Conservation (phyloP, 2,888 invertebrate species). For the Pedicia rivosa region DNA sequence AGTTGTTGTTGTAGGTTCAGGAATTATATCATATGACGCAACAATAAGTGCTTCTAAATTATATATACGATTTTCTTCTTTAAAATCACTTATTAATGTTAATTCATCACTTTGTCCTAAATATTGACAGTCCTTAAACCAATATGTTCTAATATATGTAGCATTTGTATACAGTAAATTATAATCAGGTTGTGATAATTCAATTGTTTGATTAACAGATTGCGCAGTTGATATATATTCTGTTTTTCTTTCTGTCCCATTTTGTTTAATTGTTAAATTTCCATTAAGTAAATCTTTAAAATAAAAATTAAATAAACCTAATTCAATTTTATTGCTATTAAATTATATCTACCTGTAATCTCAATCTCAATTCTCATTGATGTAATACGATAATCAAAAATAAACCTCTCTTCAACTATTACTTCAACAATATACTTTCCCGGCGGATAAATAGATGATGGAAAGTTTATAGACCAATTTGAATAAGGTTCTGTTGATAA, state of each 20-base stretch:
- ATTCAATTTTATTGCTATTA: no score
- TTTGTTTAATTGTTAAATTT: slow-evolving; percentile 44
- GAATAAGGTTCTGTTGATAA: slow-evolving; percentile 34
- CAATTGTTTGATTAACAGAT: slow-evolving; percentile 39
- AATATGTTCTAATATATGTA: slow-evolving; percentile 45
- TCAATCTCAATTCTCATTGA: slow-evolving; percentile 27
- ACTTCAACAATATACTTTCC: slow-evolving; percentile 44
- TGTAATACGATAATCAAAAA: slow-evolving; percentile 30
- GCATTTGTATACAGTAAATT: slow-evolving; percentile 39
- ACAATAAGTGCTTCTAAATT: slow-evolving; percentile 53
- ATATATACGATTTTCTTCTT: slow-evolving; percentile 40
- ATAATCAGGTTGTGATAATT: slow-evolving; percentile 41
- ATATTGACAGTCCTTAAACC: slow-evolving; percentile 66
- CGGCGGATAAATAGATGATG: slow-evolving; percentile 34
- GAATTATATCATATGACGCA: slow-evolving; percentile 46
- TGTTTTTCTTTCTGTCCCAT: slow-evolving; percentile 35
- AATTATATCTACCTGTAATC: no score
- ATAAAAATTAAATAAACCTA: slow-evolving; percentile 27
- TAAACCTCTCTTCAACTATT: slow-evolving; percentile 27
- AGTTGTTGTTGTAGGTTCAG: slow-evolving; percentile 30
- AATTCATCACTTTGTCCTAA: slow-evolving; percentile 46
- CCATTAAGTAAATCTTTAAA: slow-evolving; percentile 51
- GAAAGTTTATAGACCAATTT: slow-evolving; percentile 46
- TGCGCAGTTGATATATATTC: slow-evolving; percentile 47
- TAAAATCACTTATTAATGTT: slow-evolving; percentile 45